Evolutionary conservation across 2,797 vertebrate genomes (phyloP).

Genomic region (Alfaro cultratus): DNA sequence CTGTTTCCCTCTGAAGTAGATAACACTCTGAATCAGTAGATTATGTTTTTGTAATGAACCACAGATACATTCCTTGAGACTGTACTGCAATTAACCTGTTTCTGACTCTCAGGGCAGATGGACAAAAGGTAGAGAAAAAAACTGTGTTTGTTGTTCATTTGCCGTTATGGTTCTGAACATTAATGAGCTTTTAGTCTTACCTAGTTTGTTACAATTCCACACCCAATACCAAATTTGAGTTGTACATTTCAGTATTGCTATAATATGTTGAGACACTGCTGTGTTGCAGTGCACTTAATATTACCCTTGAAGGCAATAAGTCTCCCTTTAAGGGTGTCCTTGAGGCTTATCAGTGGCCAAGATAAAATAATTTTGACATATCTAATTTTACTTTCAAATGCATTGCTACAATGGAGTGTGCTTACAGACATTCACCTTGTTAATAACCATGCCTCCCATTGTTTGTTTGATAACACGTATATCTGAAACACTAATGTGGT

Average conservation of each 20-base stretch:
- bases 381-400: neutral
- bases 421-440: constrained; percentile 32
- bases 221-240: neutral
- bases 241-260: neutral
- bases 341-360: constrained; percentile 50
- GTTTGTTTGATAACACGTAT: constrained; percentile 30
- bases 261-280: neutral
- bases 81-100: too few relatives aligned
- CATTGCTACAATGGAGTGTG: neutral
- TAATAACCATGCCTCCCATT: constrained; percentile 29
- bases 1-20: too few relatives aligned
- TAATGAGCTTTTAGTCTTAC: neutral
- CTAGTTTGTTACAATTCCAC: neutral
- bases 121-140: neutral
- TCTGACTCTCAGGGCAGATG: too few relatives aligned
- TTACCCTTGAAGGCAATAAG: constrained; percentile 10
- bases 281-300: constrained; percentile 8
- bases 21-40: too few relatives aligned
- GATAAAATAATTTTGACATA: constrained; percentile 26
- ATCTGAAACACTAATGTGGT: constrained; percentile 36
- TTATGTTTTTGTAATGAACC: too few relatives aligned
- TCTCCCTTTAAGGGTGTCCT: constrained; percentile 42
- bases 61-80: too few relatives aligned
- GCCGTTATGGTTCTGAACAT: neutral
- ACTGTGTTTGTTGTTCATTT: neutral